Evolutionary conservation across 2,113 vertebrate species (phyloP).

Genomic region (Gasterosteus nipponicus): DNA sequence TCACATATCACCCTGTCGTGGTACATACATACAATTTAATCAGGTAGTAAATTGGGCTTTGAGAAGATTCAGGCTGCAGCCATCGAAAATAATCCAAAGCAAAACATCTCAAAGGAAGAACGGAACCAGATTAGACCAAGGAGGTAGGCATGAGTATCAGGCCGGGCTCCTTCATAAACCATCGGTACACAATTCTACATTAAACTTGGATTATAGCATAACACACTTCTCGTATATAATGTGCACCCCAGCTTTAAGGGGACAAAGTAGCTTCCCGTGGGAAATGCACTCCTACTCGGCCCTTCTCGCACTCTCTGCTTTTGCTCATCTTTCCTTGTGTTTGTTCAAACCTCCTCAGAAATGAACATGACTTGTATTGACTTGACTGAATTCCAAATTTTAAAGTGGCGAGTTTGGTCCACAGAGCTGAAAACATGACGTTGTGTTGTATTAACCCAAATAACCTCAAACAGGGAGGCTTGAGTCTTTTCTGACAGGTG

Average conservation of each 20-base stretch:
- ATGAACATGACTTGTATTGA: constrained; percentile 23
- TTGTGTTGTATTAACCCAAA: neutral
- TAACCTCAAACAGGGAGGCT: constrained; percentile 17
- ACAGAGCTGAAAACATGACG: constrained; percentile 8
- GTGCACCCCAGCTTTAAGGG: neutral
- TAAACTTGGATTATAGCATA: too few relatives aligned
- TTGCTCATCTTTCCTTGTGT: constrained; percentile 27
- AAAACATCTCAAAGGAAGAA: too few relatives aligned
- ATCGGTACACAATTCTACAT: too few relatives aligned
- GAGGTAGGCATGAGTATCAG: too few relatives aligned
- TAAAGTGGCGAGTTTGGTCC: neutral
- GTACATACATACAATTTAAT: too few relatives aligned
- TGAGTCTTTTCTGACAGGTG: constrained; percentile 16
- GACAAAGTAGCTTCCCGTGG: neutral
- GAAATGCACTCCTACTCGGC: neutral
- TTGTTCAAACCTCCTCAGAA: constrained; percentile 10
- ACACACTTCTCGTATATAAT: neutral
- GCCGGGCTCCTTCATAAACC: too few relatives aligned
- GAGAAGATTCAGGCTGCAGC: too few relatives aligned
- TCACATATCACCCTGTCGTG: too few relatives aligned
- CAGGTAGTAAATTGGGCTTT: too few relatives aligned
- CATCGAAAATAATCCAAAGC: too few relatives aligned
- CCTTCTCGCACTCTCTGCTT: neutral
- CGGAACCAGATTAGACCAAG: too few relatives aligned
- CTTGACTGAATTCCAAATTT: constrained; percentile 16